phyloP scores from a whole-genome alignment of 2,888 invertebrate species.

The Drosophila picticornis region DNA sequence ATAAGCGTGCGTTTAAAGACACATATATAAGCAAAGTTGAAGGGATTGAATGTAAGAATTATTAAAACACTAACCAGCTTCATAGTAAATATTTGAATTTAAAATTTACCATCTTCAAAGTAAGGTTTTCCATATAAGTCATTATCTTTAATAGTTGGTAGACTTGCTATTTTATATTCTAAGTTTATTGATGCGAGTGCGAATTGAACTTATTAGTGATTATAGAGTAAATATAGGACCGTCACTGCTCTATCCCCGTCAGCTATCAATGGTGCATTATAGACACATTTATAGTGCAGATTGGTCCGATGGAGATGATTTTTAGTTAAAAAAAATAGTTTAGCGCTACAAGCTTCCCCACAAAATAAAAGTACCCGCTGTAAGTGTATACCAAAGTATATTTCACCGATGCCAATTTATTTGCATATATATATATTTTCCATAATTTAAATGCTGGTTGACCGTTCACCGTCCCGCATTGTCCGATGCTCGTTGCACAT shows the following conservation, averaged over 20 bases:
- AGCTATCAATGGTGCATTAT: background rate
- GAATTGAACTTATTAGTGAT: too few relatives aligned
- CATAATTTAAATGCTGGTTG: slow-evolving; percentile 42
- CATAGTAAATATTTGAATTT: background rate
- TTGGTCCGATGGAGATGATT: background rate
- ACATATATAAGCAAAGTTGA: background rate
- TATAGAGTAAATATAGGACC: too few relatives aligned
- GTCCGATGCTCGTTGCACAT: slow-evolving; percentile 5
- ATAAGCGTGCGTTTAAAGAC: too few relatives aligned
- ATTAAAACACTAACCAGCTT: background rate
- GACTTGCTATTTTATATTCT: too few relatives aligned
- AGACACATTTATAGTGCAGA: background rate
- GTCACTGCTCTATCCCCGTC: background rate
- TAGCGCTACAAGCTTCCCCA: background rate
- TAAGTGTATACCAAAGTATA: slow-evolving; percentile 1
- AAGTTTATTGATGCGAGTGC: too few relatives aligned
- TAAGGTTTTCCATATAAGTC: background rate
- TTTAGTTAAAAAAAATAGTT: too few relatives aligned
- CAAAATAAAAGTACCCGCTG: background rate
- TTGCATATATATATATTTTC: slow-evolving; percentile 49
- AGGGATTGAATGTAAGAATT: background rate
- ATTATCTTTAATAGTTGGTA: background rate
- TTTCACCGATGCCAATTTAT: slow-evolving; percentile 52
- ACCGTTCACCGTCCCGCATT: background rate
- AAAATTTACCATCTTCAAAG: background rate